phyloP scores from a whole-genome alignment of 2,113 vertebrate species.

The Tupaia chinensis region DNA sequence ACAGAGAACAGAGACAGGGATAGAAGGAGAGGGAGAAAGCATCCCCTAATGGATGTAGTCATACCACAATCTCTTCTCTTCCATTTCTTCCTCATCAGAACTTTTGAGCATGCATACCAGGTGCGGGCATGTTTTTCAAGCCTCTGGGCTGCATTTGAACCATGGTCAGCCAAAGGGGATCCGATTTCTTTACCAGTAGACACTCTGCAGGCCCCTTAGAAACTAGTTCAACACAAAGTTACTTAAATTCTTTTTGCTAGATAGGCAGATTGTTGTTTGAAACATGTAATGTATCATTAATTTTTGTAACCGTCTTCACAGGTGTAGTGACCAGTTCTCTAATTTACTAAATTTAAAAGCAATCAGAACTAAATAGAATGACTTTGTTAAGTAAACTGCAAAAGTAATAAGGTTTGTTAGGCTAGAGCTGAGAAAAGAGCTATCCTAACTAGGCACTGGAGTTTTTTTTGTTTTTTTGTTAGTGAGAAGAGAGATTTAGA shows the following conservation, averaged over 20 bases:
- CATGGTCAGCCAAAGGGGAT: no score
- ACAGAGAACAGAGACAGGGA: no score
- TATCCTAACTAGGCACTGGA: slow-evolving; percentile 25
- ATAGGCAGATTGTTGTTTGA: neutral
- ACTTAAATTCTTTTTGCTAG: slow-evolving; percentile 17
- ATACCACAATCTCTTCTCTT: no score
- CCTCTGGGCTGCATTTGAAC: no score
- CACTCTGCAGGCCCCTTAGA: no score
- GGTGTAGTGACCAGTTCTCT: neutral
- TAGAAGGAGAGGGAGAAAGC: no score
- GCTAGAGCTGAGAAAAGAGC: slow-evolving; percentile 6
- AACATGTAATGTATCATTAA: neutral
- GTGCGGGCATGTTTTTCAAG: no score
- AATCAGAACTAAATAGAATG: slow-evolving; percentile 15
- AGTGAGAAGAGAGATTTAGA: neutral
- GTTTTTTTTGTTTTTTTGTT: slow-evolving; percentile 28
- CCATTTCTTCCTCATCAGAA: no score
- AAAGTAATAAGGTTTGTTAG: slow-evolving; percentile 17
- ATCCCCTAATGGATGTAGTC: no score
- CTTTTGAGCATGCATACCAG: no score
- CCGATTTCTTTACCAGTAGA: no score
- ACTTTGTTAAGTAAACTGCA: slow-evolving; percentile 44
- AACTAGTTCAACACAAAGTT: slow-evolving; percentile 23
- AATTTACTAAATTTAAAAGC: slow-evolving; percentile 60
- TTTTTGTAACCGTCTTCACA: slow-evolving; percentile 49